Base-by-base conservation (phyloP, 2,888 invertebrate genomes). In the Helleia helle region DNA sequence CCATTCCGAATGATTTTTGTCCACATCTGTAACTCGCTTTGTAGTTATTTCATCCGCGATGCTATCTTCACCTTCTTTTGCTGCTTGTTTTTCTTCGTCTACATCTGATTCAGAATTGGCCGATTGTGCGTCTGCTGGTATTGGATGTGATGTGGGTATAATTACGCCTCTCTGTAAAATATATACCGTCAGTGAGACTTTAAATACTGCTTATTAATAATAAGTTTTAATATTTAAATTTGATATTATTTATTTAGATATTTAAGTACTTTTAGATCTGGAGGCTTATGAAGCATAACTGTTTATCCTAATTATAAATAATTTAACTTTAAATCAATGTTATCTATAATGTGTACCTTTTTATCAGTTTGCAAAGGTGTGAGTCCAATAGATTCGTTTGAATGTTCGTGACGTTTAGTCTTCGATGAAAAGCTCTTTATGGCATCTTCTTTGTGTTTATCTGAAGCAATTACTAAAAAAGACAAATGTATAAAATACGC, bases 1-100 rank as follows among this genome's bases (percentile, higher is more conserved):
- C 77, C 76, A 80, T 54, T 70, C 71, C 2, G 69, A 56, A 46
- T 63, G 51, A 48, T 60, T 63, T 41, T 62, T 65, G 4, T 49
- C 48, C 11, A 54, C 46, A 36, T 63, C 69, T 2, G 61, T 38
- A 24, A 60, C 62, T 57, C 64, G 72, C 51, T 67, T 49, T 41
- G 73, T 9, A 12, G 1, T 31, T 2, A n/a, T 8, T 18, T 31
- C 31, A 1, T 31, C 17, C 6, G 9, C 31, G 18, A 18, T 4
- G 18, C 5, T 6, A 11, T 13, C 7, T 18, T 11, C 18, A 17
- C 4, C 4, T n/a, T 17, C 31, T 1, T 7, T 26, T 41, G 38
- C 38, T 25, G 22, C 41, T 25, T 52, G 55, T 55, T 44, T 55
- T 43, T 40, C 46, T 41, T 38, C 18, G 28, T 43, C 42, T 28